These are phyloP conservation scores for Macaca nemestrina DNA, from an alignment of 2,113 vertebrate genomes.

Conservation along the genomic window DNA sequence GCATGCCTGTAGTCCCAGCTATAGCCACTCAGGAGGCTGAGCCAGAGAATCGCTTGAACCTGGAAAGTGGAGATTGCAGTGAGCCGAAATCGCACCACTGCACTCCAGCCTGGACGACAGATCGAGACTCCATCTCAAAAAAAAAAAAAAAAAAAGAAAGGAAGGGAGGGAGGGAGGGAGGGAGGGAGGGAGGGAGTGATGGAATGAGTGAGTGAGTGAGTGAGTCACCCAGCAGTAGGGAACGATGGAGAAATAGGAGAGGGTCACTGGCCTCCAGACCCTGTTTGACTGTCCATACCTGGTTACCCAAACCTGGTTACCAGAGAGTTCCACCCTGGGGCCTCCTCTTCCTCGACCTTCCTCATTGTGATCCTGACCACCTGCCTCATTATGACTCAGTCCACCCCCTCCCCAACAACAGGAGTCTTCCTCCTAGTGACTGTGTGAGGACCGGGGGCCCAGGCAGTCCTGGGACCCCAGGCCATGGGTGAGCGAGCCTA, in stretches of 20 bases:
- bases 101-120: too few relatives aligned
- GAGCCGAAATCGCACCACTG: too few relatives aligned
- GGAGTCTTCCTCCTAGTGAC: slow-evolving; percentile 30
- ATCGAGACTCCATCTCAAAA: too few relatives aligned
- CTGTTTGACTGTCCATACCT: neutral
- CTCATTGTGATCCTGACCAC: slow-evolving; percentile 58
- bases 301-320: neutral
- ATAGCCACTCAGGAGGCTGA: too few relatives aligned
- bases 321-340: neutral
- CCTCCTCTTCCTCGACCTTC: neutral
- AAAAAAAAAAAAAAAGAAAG: too few relatives aligned
- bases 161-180: too few relatives aligned
- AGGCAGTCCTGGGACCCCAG: slow-evolving; percentile 66
- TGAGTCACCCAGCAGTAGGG: neutral
- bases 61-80: too few relatives aligned
- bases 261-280: neutral
- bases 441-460: slow-evolving; percentile 53
- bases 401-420: slow-evolving; percentile 42
- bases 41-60: too few relatives aligned
- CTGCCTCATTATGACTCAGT: slow-evolving; percentile 58
- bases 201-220: neutral
- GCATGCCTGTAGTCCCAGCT: too few relatives aligned
- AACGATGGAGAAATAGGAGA: rapidly evolving
- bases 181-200: neutral
- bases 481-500: slow-evolving; percentile 60